phyloP scores from a whole-genome alignment of 2,888 invertebrate genomes.

The Glyphotaelius pellucidus region DNA sequence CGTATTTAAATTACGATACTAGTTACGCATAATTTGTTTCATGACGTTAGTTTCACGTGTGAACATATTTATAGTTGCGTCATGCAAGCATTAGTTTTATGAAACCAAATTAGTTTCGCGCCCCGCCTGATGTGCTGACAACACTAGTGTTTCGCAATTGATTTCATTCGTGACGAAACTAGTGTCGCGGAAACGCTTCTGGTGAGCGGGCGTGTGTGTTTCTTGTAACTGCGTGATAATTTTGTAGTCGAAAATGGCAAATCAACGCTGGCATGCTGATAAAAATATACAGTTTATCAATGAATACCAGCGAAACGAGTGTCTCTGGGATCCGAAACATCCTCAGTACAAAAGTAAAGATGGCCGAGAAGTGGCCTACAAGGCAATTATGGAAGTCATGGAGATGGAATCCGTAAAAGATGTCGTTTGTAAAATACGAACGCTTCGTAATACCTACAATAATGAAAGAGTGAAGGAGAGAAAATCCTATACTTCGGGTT shows the following conservation, averaged over 20 bases:
- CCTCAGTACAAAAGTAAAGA: conserved; percentile 9
- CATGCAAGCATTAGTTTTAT: not conserved
- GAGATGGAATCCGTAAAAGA: conserved; percentile 3
- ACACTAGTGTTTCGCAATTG: not conserved
- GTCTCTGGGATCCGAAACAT: conserved; percentile 19
- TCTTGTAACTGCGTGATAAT: not conserved
- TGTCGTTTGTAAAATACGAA: not conserved
- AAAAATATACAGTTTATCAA: conserved; percentile 27
- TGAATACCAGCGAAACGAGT: conserved; percentile 8
- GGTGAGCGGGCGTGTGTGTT: not conserved
- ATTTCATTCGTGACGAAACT: not conserved
- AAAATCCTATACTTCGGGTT: not conserved
- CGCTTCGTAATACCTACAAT: conserved; percentile 4
- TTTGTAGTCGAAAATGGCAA: not conserved
- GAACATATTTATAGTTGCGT: not conserved
- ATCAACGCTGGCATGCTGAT: conserved; percentile 9
- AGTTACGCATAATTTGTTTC: not conserved
- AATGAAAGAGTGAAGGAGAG: not conserved
- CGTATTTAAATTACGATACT: not conserved
- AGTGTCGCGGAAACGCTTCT: not conserved
- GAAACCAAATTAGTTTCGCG: not conserved
- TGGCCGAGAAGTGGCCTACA: conserved; percentile 14
- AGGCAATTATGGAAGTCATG: not conserved
- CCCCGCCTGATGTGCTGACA: not conserved
- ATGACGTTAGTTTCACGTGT: not conserved